These are phyloP conservation scores for Chrysodeixis includens DNA, from an alignment of 2,888 invertebrate genomes.

Conservation along the genomic window DNA sequence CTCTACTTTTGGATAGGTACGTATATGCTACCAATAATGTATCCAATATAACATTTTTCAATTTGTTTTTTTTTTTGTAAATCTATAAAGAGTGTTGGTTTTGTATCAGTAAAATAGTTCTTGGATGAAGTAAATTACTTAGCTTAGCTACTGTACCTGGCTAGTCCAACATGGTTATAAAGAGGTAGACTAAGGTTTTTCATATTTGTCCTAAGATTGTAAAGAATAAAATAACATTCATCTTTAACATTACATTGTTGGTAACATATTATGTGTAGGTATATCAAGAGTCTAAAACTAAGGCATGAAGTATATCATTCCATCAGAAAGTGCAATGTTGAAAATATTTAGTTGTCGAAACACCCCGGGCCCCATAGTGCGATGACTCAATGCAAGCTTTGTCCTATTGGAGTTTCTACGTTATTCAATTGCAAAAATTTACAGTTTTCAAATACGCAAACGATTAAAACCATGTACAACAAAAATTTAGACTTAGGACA, in stretches of 20 bases:
- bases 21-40: neutral
- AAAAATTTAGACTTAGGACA: constrained; percentile 68
- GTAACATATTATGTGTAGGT: neutral
- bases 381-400: constrained; percentile 89
- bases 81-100: no score
- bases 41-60: neutral
- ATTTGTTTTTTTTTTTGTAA: no score
- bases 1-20: neutral
- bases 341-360: constrained; percentile 60
- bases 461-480: constrained; percentile 61
- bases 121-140: no score
- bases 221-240: neutral
- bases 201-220: neutral
- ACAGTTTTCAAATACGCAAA: constrained; percentile 59
- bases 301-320: constrained; percentile 27
- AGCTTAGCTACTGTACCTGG: no score
- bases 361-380: constrained; percentile 85
- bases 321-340: constrained; percentile 64
- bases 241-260: constrained; percentile 2
- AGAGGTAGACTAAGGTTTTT: no score
- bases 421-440: constrained; percentile 52
- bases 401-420: constrained; percentile 78
- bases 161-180: no score
- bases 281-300: constrained; percentile 2
- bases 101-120: no score